Base-by-base conservation (phyloP, 2,888 invertebrate genomes). In the Lapara coniferarum region DNA sequence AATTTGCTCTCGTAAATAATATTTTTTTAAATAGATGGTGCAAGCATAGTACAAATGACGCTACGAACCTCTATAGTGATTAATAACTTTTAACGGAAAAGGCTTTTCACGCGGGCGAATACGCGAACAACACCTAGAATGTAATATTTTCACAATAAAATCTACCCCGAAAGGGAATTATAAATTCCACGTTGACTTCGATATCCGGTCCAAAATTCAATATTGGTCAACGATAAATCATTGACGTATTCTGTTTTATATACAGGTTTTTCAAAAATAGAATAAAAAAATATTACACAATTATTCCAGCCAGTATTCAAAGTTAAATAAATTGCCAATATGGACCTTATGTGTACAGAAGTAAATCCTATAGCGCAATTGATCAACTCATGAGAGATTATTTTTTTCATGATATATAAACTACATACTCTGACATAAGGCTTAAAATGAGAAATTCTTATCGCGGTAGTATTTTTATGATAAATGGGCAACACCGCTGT, bases 401-500 rank as follows among this genome's bases (percentile, higher is more conserved):
- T 30, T 56, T 56, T 19, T 25, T 56, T 25, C 13, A 37, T n/a
- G n/a, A n/a, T 37, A 37, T 37, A 37, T 0, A 37, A 37, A 2
- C 37, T 37, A 37, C 37, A 37, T 0, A 8, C 37, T 37, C 37
- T 37, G 37, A 37, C 4, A 37, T 37, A 58, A 37, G 14, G 57
- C 30, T 58, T 30, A n/a, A 58, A 58, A 58, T 58, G n/a, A 14
- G 0, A 2, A 14, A 37, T 37, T 58, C 30, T 58, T 58, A 13
- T 13, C 7, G 19, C 37, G n/a, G 56, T 30, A 56, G 56, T 25
- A 25, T 69, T 66, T n/a, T 5, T 7, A 67, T 67, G 58, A 8
- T 19, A 51, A 63, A 59, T 56, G 66, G 52, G 19, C 53, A 66
- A 51, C 14, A 8, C 51, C 14, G 66, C n/a, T 66, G 66, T 37